Evolutionary conservation across 2,113 vertebrate genomes (phyloP).

Genomic region (Leucopsar rothschildi): DNA sequence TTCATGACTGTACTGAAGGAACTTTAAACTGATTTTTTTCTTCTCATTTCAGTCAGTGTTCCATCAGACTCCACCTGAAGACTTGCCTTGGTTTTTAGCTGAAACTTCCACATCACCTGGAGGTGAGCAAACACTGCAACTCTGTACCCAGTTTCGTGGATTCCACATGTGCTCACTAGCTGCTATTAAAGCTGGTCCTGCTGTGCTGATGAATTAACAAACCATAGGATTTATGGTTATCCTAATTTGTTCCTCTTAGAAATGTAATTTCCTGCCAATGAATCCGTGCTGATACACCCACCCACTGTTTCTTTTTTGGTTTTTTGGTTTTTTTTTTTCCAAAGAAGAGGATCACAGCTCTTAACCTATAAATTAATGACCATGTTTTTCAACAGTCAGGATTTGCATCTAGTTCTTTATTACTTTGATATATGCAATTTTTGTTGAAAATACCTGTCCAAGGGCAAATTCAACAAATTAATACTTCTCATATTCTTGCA

Average conservation of each 20-base stretch:
- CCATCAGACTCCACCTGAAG: neutral
- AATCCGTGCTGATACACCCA: neutral
- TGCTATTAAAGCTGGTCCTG: neutral
- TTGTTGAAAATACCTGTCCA: neutral
- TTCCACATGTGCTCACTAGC: neutral
- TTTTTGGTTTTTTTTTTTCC: neutral
- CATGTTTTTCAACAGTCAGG: neutral
- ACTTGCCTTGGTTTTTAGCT: neutral
- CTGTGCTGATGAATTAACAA: conserved; percentile 25
- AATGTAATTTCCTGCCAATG: neutral
- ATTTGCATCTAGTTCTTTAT: neutral
- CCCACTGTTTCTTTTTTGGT: neutral
- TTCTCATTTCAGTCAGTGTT: neutral
- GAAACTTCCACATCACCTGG: neutral
- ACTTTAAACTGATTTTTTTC: neutral
- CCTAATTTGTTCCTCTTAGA: conserved; percentile 1
- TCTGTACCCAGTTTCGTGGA: neutral
- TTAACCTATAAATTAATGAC: neutral
- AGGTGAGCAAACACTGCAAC: neutral
- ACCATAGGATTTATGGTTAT: neutral
- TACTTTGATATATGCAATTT: neutral
- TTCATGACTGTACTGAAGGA: neutral
- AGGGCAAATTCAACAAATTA: neutral
- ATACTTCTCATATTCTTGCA: neutral
- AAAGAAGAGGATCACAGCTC: neutral